A percentile compares a stretch with the other conserved stretches of the same genome.
Conservation (phyloP, 2,113 vertebrate genomes). For the Pomatostomus ruficeps region DNA sequence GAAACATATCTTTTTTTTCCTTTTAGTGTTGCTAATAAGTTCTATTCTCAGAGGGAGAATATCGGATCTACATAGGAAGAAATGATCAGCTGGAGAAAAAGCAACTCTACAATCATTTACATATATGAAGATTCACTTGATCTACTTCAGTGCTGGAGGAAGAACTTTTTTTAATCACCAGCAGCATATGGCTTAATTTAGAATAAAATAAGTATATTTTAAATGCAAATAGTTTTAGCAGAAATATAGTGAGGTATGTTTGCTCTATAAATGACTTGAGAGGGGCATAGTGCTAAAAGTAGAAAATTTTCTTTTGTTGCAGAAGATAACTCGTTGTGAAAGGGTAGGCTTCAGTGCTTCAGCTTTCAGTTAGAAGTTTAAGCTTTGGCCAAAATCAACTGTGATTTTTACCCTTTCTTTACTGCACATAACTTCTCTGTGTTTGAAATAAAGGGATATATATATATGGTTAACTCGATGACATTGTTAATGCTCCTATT, state of each 20-base stretch:
- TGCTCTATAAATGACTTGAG: neutral
- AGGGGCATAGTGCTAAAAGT: neutral
- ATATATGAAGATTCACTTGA: neutral
- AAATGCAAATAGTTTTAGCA: conserved; percentile 24
- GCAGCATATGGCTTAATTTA: conserved; percentile 22
- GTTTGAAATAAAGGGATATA: neutral
- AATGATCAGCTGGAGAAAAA: conserved; percentile 16
- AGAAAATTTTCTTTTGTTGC: neutral
- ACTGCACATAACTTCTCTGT: neutral
- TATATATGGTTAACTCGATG: neutral
- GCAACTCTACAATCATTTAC: neutral
- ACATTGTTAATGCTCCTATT: neutral
- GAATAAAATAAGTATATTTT: conserved; percentile 18
- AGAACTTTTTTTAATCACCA: neutral
- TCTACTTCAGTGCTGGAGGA: neutral
- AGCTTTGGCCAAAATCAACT: neutral
- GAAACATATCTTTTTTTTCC: conserved; percentile 58
- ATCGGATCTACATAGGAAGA: conserved; percentile 37
- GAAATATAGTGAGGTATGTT: neutral
- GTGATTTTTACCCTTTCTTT: neutral
- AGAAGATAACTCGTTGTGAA: neutral
- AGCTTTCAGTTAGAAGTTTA: neutral
- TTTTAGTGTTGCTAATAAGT: conserved; percentile 63
- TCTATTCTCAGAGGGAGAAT: conserved; percentile 67
- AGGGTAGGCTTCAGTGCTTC: neutral